Evolutionary conservation across 2,888 invertebrate species (phyloP).

Genomic region (Melieria omissa): DNA sequence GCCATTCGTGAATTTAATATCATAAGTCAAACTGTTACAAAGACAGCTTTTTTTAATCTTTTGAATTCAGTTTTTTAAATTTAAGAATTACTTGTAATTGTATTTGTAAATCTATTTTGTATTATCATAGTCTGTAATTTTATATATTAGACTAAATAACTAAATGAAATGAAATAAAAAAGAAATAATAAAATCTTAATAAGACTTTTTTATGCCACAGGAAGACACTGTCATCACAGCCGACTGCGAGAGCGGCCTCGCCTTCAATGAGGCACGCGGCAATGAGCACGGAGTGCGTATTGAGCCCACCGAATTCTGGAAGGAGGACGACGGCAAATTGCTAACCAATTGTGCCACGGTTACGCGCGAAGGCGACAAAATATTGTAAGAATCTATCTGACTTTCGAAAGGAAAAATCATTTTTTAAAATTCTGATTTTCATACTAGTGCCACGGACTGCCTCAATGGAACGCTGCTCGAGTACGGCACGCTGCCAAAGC

Average conservation of each 20-base stretch:
- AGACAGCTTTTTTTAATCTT: too few relatives aligned
- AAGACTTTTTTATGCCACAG: conserved; percentile 48
- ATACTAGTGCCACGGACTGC: conserved; percentile 74
- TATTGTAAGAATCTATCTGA: conserved; percentile 68
- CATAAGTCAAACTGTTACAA: too few relatives aligned
- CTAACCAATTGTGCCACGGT: conserved; percentile 73
- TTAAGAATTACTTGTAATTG: too few relatives aligned
- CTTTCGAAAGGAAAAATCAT: neutral
- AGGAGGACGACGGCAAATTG: conserved; percentile 69
- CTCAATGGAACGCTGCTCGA: conserved; percentile 76
- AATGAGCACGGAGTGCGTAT: conserved; percentile 67
- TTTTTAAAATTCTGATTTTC: neutral
- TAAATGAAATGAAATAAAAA: too few relatives aligned
- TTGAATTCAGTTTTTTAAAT: too few relatives aligned
- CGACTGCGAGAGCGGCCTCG: conserved; percentile 71
- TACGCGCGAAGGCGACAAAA: conserved; percentile 64
- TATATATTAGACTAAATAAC: too few relatives aligned
- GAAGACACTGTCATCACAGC: conserved; percentile 74
- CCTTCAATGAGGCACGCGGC: conserved; percentile 72
- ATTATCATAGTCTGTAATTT: too few relatives aligned
- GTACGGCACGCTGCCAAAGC: conserved; percentile 68
- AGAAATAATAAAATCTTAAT: neutral
- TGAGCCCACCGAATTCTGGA: conserved; percentile 72
- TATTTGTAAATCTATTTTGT: too few relatives aligned
- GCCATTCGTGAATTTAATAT: too few relatives aligned